phyloP scores from a whole-genome alignment of 2,113 vertebrate species.

The Cromileptes altivelis region DNA sequence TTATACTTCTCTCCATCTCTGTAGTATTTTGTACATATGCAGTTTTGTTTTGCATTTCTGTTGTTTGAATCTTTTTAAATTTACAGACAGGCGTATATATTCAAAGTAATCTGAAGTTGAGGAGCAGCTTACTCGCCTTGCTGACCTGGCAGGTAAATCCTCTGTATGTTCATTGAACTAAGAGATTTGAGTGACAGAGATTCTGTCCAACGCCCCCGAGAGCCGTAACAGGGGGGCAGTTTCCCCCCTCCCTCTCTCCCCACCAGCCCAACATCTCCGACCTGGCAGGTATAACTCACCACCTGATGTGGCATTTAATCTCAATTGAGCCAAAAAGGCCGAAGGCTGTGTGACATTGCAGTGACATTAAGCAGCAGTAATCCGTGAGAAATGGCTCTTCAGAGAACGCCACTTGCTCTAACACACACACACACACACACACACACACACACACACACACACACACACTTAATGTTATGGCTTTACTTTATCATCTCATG shows the following conservation, averaged over 20 bases:
- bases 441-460: background rate
- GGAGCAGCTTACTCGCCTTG: too few relatives aligned
- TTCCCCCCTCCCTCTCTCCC: too few relatives aligned
- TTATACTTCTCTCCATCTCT: too few relatives aligned
- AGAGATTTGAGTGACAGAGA: background rate
- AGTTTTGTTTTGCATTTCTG: too few relatives aligned
- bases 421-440: too few relatives aligned
- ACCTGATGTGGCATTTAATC: constrained; percentile 30
- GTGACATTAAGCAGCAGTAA: constrained; percentile 66
- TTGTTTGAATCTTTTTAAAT: too few relatives aligned
- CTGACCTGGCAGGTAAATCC: background rate
- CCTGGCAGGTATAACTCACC: constrained; percentile 46
- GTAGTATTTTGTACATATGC: too few relatives aligned
- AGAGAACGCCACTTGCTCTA: background rate
- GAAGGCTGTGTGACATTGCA: constrained; percentile 48
- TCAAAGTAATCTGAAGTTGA: too few relatives aligned
- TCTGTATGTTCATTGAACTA: background rate
- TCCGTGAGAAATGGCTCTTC: constrained; percentile 37
- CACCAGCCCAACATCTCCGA: background rate
- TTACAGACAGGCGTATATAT: too few relatives aligned
- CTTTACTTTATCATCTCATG: constrained; percentile 5
- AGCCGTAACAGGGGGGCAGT: background rate
- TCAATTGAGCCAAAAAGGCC: constrained; percentile 52
- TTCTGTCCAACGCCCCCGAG: background rate
- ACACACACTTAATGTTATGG: constrained; percentile 22